Evolutionary conservation across 2,113 vertebrate genomes (phyloP).

Genomic region (Hipposideros armiger): DNA sequence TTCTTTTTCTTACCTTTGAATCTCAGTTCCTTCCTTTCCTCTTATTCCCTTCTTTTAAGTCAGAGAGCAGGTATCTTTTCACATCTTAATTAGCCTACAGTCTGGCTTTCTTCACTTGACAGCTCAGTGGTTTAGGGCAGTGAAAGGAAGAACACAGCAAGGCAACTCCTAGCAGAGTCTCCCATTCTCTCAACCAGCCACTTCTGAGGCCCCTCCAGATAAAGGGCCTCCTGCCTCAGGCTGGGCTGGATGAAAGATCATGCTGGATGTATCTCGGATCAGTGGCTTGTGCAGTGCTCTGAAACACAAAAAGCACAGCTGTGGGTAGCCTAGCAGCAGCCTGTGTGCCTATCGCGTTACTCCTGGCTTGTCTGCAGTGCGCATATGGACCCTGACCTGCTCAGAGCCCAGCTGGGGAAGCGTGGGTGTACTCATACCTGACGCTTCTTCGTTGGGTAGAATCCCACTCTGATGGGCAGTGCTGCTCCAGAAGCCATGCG

Average conservation of each 20-base stretch:
- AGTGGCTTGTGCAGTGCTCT: neutral
- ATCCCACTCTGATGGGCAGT: neutral
- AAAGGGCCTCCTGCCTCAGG: neutral
- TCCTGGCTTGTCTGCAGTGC: neutral
- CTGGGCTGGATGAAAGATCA: neutral
- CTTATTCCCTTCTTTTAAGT: neutral
- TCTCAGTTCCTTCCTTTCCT: neutral
- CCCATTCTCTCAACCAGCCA: neutral
- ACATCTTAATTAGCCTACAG: neutral
- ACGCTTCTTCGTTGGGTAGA: neutral
- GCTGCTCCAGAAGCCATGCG: neutral
- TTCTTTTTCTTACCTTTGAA: constrained; percentile 2
- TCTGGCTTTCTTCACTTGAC: neutral
- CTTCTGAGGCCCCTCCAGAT: neutral
- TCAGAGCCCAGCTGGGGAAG: neutral
- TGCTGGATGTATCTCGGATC: neutral
- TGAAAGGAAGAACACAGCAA: neutral
- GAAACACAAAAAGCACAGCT: neutral
- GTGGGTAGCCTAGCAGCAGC: neutral
- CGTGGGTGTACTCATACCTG: neutral
- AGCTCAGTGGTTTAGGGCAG: neutral
- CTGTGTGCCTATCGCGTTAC: neutral
- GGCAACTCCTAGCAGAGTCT: neutral
- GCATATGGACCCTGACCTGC: neutral
- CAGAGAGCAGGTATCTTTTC: neutral